These are phyloP conservation scores for Drosophila multiciliata DNA, from an alignment of 2,888 invertebrate genomes.

Conservation along the genomic window DNA sequence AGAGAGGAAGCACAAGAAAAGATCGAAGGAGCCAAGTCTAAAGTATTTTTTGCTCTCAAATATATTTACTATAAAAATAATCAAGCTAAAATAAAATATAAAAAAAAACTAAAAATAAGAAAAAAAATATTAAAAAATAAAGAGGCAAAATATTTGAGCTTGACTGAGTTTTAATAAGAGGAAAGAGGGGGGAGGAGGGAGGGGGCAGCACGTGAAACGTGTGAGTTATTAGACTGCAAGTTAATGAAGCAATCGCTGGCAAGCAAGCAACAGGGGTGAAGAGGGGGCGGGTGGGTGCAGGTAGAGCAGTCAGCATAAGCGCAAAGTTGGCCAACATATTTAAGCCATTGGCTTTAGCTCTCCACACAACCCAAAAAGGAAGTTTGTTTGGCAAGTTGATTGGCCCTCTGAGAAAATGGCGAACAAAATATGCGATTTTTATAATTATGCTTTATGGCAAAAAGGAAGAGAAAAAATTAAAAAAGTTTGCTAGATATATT, in stretches of 20 bases:
- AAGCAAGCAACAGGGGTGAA: not conserved
- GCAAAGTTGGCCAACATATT: constrained; percentile 46
- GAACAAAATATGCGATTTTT: constrained; percentile 26
- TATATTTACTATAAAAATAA: constrained; percentile 21
- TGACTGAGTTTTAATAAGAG: constrained; percentile 50
- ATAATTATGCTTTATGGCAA: constrained; percentile 22
- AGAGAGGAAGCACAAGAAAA: constrained; percentile 10
- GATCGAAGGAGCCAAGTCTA: constrained; percentile 12
- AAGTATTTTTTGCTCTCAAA: constrained; percentile 11
- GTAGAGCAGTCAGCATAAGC: constrained; percentile 16
- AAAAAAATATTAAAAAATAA: constrained; percentile 21
- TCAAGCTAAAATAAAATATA: not conserved
- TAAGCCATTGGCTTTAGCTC: constrained; percentile 36
- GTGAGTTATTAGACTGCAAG: constrained; percentile 48
- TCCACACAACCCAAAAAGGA: constrained; percentile 1
- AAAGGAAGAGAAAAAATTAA: not conserved
- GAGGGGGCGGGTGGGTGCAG: not conserved
- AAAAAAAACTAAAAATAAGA: constrained; percentile 1
- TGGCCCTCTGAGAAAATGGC: constrained; percentile 23
- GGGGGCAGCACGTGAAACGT: constrained; percentile 27
- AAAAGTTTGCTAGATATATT: constrained; percentile 1
- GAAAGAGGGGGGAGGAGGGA: too few species aligned
- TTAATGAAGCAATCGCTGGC: constrained; percentile 44
- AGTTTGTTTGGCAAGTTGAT: constrained; percentile 57
- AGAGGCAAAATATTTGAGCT: constrained; percentile 36